These are phyloP conservation scores for Periophthalmus modestus DNA, from an alignment of 2,113 vertebrate species.

Conservation along the genomic window DNA sequence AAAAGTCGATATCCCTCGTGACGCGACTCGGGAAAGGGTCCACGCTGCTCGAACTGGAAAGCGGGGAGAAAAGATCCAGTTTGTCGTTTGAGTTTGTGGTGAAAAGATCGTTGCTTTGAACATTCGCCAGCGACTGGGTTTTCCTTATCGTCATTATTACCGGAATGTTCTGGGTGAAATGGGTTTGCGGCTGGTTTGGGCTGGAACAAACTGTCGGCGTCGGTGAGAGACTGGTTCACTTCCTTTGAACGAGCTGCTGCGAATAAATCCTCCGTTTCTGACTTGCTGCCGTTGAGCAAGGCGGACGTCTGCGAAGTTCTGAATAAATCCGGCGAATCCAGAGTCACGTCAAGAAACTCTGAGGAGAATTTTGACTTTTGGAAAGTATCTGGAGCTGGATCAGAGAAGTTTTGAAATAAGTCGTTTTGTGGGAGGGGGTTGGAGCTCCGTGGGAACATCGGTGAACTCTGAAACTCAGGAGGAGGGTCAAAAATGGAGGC, in stretches of 20 bases:
- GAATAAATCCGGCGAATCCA: constrained; percentile 22
- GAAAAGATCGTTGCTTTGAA: not conserved
- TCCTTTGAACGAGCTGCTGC: not conserved
- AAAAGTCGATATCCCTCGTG: constrained; percentile 26
- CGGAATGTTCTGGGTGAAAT: not conserved
- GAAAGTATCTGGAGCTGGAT: not conserved
- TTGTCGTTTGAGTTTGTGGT: not conserved
- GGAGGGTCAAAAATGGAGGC: constrained; percentile 1
- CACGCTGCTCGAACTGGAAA: not conserved
- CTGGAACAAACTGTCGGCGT: not conserved
- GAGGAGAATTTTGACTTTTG: not conserved
- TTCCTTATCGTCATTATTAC: not conserved
- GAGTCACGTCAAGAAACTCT: not conserved
- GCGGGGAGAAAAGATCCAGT: constrained; percentile 35
- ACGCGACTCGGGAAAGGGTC: constrained; percentile 47
- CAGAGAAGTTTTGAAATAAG: constrained; percentile 6
- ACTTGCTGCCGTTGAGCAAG: not conserved
- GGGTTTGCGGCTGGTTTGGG: constrained; percentile 1
- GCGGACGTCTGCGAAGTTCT: not conserved
- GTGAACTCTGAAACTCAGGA: constrained; percentile 31
- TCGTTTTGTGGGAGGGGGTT: constrained; percentile 16
- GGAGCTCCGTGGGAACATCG: constrained; percentile 10
- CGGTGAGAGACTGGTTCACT: not conserved
- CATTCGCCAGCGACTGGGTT: not conserved
- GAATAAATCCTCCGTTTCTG: not conserved